phyloP scores from a whole-genome alignment of 2,888 invertebrate genomes.

The Cacoxenus indagator region DNA sequence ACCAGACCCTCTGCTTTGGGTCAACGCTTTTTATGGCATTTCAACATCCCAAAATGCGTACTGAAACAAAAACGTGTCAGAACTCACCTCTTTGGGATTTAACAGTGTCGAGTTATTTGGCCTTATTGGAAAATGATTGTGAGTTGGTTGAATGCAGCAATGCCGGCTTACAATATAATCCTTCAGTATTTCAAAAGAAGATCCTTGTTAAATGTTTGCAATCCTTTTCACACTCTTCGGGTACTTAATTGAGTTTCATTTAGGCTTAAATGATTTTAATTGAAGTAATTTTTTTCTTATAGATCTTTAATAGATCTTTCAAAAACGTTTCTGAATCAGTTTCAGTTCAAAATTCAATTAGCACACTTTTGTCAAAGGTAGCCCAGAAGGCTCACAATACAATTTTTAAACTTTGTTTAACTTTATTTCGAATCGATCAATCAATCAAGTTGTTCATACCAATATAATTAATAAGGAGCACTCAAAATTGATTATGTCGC shows the following conservation, averaged over 20 bases:
- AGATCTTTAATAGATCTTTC: not conserved
- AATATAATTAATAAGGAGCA: slow-evolving; percentile 44
- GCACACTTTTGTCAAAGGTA: slow-evolving; percentile 27
- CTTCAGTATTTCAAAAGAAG: slow-evolving; percentile 40
- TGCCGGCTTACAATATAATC: slow-evolving; percentile 33
- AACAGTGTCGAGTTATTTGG: slow-evolving; percentile 45
- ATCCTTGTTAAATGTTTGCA: not conserved
- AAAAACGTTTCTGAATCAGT: not conserved
- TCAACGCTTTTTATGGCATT: slow-evolving; percentile 36
- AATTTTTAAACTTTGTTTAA: slow-evolving; percentile 17
- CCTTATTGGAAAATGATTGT: slow-evolving; percentile 10
- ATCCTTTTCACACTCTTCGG: not conserved
- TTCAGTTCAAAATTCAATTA: slow-evolving; percentile 5
- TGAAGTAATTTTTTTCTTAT: not conserved
- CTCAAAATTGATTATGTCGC: slow-evolving; percentile 40
- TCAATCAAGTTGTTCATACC: slow-evolving; percentile 43
- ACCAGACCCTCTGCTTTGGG: no score
- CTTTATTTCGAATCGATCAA: slow-evolving; percentile 28
- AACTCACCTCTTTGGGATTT: slow-evolving; percentile 47
- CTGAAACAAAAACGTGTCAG: slow-evolving; percentile 23
- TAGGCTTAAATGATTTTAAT: not conserved
- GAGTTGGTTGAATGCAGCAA: not conserved
- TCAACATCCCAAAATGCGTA: slow-evolving; percentile 15
- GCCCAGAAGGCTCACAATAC: slow-evolving; percentile 23
- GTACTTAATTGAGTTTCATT: slow-evolving; percentile 5